A percentile compares a stretch with the other conserved stretches of the same genome.
These are phyloP conservation scores for Myotis brandtii DNA, from an alignment of 2,113 vertebrate species.

Conservation along the genomic window DNA sequence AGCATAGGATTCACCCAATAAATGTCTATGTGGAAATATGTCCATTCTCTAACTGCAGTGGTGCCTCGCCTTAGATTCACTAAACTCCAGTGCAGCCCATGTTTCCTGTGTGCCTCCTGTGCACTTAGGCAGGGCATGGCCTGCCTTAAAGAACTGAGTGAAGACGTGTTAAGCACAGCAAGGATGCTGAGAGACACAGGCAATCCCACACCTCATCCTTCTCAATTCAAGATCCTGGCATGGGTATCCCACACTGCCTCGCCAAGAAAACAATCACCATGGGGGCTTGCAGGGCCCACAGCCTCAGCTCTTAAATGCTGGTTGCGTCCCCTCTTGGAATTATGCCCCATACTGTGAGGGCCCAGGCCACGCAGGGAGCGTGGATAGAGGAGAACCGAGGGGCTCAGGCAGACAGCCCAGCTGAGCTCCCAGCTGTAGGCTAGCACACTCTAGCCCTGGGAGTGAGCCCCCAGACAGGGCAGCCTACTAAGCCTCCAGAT, in stretches of 20 bases:
- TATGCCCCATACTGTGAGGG: neutral
- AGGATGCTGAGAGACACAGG: accelerated
- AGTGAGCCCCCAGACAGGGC: neutral
- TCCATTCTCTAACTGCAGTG: neutral
- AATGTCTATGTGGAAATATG: accelerated
- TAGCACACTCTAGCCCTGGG: neutral
- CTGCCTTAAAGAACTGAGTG: neutral
- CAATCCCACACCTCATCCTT: neutral
- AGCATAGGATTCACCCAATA: accelerated
- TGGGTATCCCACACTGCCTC: neutral
- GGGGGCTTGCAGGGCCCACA: accelerated
- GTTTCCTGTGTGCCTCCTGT: neutral
- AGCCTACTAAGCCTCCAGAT: neutral
- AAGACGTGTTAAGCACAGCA: accelerated
- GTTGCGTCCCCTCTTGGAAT: too few relatives aligned
- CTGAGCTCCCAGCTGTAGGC: neutral
- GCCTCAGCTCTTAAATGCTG: neutral
- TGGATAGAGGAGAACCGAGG: neutral
- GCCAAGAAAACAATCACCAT: neutral
- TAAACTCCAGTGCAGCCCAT: too few relatives aligned
- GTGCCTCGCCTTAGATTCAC: neutral
- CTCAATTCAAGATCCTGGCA: neutral
- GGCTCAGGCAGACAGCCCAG: neutral
- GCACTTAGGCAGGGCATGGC: accelerated
- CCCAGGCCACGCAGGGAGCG: accelerated